Evolutionary conservation across 2,888 invertebrate genomes (phyloP), one percentile per base, ranked within the genome.

Genomic region (Chloromyia formosa): DNA sequence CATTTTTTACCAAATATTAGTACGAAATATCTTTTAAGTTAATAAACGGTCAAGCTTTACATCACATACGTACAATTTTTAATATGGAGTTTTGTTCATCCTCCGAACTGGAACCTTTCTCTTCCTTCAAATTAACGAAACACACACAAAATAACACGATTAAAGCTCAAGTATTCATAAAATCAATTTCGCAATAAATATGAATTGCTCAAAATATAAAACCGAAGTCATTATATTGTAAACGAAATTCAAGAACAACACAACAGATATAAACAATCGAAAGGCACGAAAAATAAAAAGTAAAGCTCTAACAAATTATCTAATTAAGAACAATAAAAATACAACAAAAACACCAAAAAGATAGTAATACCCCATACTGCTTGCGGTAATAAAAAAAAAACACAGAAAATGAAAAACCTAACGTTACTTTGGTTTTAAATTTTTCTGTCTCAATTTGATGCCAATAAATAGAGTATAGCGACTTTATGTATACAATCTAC

Each of bases 131-230:
- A 10, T 10, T 16, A 56, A 20, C 22, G 20, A n/a, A 49, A n/a
- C 16, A 49, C 49, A 5, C 49, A 49, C 49, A 49, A 1, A 7
- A 7, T 5, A 1, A n/a, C 49, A 49, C 10, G 16, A 49, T 12
- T 49, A 49, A 35, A 49, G 49, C 49, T 45, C 66, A 66, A 5
- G 40, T 4, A 27, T 7, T 61, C 20, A 61, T 14, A 14, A 61
- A 20, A 49, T 49, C 35, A 45, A 66, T 35, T 66, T 49, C 66
- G 49, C 66, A 49, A 66, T 66, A 22, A 20, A 20, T 10, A 42
- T 66, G 66, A 69, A 71, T 56, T 71, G 71, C 71, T 71, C 71
- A 71, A 71, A 69, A 10, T 40, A n/a, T 71, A 71, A 35, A 22
- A 35, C 10, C 40, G 56, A 71, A 58, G 56, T 56, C 40, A 56